Evolutionary conservation across 2,113 vertebrate species (phyloP).

Genomic region (Xiphophorus maculatus): DNA sequence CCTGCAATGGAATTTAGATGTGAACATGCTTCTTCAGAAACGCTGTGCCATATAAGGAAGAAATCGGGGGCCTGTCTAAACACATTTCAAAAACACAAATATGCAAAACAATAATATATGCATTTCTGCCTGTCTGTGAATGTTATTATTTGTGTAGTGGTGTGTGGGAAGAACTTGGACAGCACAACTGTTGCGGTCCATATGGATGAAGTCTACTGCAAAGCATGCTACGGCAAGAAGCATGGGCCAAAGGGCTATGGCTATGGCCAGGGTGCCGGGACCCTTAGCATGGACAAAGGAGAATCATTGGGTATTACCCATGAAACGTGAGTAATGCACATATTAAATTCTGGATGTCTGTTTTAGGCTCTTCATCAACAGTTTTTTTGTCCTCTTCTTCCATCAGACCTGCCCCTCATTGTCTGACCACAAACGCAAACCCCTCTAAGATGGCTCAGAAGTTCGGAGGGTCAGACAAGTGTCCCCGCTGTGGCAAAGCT

Average conservation of each 20-base stretch:
- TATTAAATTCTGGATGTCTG: neutral
- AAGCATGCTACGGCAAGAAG: constrained; percentile 92
- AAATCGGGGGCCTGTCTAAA: constrained; percentile 11
- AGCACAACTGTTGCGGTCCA: constrained; percentile 93
- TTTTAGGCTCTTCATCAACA: neutral
- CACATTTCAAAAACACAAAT: constrained; percentile 8
- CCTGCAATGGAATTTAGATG: constrained; percentile 50
- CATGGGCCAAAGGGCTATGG: constrained; percentile 96
- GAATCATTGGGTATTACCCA: constrained; percentile 88
- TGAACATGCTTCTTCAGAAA: constrained; percentile 32
- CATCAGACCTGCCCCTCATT: constrained; percentile 76
- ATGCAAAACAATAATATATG: constrained; percentile 39
- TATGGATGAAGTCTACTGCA: constrained; percentile 93
- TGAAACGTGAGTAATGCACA: constrained; percentile 82
- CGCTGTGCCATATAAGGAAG: constrained; percentile 55
- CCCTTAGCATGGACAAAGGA: constrained; percentile 90
- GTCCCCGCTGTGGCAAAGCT: constrained; percentile 88
- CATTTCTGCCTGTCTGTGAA: neutral
- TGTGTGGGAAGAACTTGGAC: constrained; percentile 92
- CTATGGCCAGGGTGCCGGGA: constrained; percentile 90
- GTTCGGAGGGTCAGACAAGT: constrained; percentile 86
- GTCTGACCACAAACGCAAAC: constrained; percentile 86
- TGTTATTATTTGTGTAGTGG: constrained; percentile 79
- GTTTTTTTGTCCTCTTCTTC: neutral
- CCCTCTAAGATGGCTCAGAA: constrained; percentile 88